Evolutionary conservation across 2,888 invertebrate genomes (phyloP).

Genomic region (Trachelus stipa): DNA sequence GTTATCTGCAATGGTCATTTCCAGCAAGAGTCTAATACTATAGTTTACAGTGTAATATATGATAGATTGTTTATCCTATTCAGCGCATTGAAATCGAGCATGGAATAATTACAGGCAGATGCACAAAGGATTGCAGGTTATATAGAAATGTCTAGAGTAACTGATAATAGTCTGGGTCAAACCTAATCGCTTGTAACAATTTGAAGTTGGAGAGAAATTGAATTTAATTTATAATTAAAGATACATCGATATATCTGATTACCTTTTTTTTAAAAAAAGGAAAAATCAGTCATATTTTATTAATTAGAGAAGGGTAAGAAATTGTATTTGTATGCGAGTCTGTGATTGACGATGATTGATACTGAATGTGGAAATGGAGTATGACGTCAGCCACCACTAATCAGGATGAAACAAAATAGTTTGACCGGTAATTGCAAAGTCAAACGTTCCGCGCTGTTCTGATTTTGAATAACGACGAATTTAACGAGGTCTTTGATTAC

Average conservation of each 20-base stretch:
- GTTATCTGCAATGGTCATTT: neutral
- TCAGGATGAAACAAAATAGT: neutral
- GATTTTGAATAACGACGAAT: neutral
- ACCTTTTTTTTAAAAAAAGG: no score
- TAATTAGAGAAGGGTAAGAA: neutral
- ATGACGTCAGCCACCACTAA: neutral
- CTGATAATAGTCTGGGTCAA: neutral
- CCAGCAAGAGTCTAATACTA: neutral
- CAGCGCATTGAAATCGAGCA: neutral
- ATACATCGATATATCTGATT: neutral
- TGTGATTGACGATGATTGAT: neutral
- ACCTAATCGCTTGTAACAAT: neutral
- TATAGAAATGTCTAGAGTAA: neutral
- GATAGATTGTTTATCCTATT: neutral
- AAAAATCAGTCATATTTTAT: neutral
- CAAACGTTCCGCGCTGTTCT: neutral
- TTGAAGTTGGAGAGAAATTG: neutral
- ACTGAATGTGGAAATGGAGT: neutral
- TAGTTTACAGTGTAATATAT: neutral
- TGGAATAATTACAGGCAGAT: neutral
- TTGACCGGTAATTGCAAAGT: neutral
- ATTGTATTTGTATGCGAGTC: neutral
- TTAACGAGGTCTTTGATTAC: neutral
- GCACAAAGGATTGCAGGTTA: neutral
- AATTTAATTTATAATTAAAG: neutral